Base-by-base conservation (phyloP, 2,113 vertebrate genomes). In the Stigmatopora nigra region DNA sequence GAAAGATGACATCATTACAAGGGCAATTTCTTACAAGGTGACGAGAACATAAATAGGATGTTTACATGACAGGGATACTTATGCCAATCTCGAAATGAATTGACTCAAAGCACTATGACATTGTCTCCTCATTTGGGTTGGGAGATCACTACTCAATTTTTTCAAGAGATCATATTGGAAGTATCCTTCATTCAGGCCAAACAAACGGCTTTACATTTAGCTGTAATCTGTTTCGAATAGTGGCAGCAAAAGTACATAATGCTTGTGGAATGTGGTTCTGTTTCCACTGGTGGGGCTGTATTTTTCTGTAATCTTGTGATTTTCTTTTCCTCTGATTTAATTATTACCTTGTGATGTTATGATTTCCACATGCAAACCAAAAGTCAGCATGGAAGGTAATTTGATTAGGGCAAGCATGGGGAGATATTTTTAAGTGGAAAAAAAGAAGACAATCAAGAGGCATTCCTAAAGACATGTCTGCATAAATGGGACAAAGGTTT, bases 1-100 rank as follows among this genome's bases (percentile, higher is more conserved):
- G 73, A 79, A 86, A 83, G 72, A 72, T 76, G 78, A 86, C 78
- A 81, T 67, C 80, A 79, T 83, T 77, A 70, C 16, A 57, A 69
- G 68, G 73, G 67, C 20, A 16, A 64, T 55, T 58, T 41, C 72
- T 80, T 80, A 84, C 78, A 79, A 69, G 70, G 70, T 77, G 77
- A 76, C 49, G 1, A 52, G 72, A 64, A 14, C 22, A 2, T 13
- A 31, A 14, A 11, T 16, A 64, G 36, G 35, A 65, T 70, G 25
- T 69, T 68, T 56, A 74, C 48, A 61, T 25, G 56, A 55, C 57
- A 78, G 72, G 77, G 71, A 75, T 70, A 10, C 38, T 41, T 41
- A 41, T 10, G 9, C 38, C 38, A 41, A 41, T 4, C 38, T 41
- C 38, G 9, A 41, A 41, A 41, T 41, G 5, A 41, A 41, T 41